Evolutionary conservation across 2,113 vertebrate species (phyloP).

Genomic region (Passer montanus): DNA sequence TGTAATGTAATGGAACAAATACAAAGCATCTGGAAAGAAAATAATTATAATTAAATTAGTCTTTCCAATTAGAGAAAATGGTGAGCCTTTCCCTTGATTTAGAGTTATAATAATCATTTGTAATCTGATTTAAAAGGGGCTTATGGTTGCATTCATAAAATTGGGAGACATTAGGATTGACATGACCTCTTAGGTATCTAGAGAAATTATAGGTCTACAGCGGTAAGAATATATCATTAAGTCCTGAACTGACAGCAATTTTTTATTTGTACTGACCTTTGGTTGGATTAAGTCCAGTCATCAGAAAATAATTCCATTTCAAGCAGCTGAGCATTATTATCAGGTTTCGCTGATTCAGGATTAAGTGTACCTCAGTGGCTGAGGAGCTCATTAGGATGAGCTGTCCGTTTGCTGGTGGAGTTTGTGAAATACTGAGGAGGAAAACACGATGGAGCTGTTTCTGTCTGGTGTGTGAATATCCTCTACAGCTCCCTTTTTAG

Average conservation of each 20-base stretch:
- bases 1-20: slow-evolving; percentile 62
- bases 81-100: slow-evolving; percentile 34
- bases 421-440: neutral
- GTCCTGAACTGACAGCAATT: slow-evolving; percentile 29
- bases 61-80: slow-evolving; percentile 71
- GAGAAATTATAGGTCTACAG: slow-evolving; percentile 62
- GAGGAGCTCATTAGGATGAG: slow-evolving; percentile 26
- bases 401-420: neutral
- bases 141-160: slow-evolving; percentile 67
- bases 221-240: slow-evolving; percentile 64
- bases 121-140: slow-evolving; percentile 69
- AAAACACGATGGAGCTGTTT: neutral
- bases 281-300: slow-evolving; percentile 64
- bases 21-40: slow-evolving; percentile 68
- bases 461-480: neutral
- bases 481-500: neutral
- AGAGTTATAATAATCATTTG: slow-evolving; percentile 59
- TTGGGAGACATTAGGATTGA: slow-evolving; percentile 70
- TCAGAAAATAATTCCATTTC: slow-evolving; percentile 75
- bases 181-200: slow-evolving; percentile 66
- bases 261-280: slow-evolving; percentile 57
- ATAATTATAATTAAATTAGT: slow-evolving; percentile 67
- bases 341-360: slow-evolving; percentile 71
- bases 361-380: slow-evolving; percentile 52
- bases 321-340: slow-evolving; percentile 70